phyloP scores from a whole-genome alignment of 2,113 vertebrate species.

The Calidris pygmaea region DNA sequence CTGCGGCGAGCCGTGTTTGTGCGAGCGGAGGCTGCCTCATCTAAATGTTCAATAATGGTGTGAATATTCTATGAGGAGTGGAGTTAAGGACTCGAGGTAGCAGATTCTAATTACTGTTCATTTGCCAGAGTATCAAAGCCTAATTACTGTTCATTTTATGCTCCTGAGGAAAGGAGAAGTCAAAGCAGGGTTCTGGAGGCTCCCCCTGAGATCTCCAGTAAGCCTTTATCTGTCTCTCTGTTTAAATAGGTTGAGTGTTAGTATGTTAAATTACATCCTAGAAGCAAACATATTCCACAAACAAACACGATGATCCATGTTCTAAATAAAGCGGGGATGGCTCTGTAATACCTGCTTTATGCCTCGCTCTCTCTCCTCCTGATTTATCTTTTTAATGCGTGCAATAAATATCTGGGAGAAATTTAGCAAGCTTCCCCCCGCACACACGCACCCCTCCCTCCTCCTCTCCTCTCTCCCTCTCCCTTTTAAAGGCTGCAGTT shows the following conservation, averaged over 20 bases:
- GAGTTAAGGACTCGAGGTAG: conserved; percentile 92
- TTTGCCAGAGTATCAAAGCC: conserved; percentile 99
- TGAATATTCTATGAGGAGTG: conserved; percentile 96
- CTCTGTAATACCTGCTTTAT: conserved; percentile 84
- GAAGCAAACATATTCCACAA: conserved; percentile 95
- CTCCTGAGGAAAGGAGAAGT: conserved; percentile 93
- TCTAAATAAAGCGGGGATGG: conserved; percentile 82
- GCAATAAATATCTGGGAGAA: conserved; percentile 92
- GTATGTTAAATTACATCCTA: conserved; percentile 86
- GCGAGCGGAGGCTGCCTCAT: conserved; percentile 91
- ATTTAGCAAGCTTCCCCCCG: conserved; percentile 78
- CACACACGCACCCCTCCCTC: not conserved
- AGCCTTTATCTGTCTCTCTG: conserved; percentile 89
- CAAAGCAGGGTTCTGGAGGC: conserved; percentile 92
- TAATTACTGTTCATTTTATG: conserved; percentile 99
- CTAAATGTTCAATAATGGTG: conserved; percentile 98
- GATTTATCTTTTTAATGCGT: conserved; percentile 88
- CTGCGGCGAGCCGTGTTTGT: conserved; percentile 84
- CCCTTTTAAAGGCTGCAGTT: conserved; percentile 82
- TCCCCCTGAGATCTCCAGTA: conserved; percentile 94
- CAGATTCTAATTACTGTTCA: conserved; percentile 99
- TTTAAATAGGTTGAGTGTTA: conserved; percentile 90
- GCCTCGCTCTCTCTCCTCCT: conserved; percentile 82
- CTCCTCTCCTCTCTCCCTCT: not conserved
- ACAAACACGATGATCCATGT: conserved; percentile 94